Conservation (phyloP, 2,888 invertebrate genomes). For the Phragmatobia fuliginosa region DNA sequence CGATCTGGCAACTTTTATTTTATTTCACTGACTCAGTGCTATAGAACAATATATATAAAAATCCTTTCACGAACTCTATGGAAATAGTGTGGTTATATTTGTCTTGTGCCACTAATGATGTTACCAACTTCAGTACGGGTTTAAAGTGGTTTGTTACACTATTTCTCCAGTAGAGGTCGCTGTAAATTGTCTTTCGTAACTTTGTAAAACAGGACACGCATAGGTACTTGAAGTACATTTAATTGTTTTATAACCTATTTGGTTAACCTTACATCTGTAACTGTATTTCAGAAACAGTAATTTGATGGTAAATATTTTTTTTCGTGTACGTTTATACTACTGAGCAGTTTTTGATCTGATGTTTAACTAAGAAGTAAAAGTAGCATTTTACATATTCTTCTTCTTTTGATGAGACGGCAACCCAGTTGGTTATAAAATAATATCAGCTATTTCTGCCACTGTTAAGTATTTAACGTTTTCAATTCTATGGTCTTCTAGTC, state of each 20-base stretch:
- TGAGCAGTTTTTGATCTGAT: too few relatives aligned
- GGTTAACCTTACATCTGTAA: neutral
- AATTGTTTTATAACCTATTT: too few relatives aligned
- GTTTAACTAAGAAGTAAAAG: too few relatives aligned
- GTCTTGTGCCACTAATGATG: constrained; percentile 12
- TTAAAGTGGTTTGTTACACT: constrained; percentile 5
- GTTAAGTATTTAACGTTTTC: too few relatives aligned
- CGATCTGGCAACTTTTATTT: neutral
- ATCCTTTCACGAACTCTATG: neutral
- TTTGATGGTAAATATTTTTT: too few relatives aligned
- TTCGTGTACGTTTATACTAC: too few relatives aligned
- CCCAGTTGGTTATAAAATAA: too few relatives aligned
- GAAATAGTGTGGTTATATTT: neutral
- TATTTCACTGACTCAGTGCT: neutral
- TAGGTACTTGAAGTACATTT: neutral
- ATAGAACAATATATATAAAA: neutral
- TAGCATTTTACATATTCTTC: too few relatives aligned
- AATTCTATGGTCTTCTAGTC: too few relatives aligned
- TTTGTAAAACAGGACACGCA: neutral
- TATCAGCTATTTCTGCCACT: too few relatives aligned
- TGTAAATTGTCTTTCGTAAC: neutral
- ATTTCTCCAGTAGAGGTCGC: constrained; percentile 4
- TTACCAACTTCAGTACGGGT: constrained; percentile 4
- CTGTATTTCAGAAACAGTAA: too few relatives aligned
- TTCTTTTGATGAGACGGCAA: too few relatives aligned